Evolutionary conservation across 2,888 invertebrate genomes (phyloP).

Genomic region (Piscicola geometra): DNA sequence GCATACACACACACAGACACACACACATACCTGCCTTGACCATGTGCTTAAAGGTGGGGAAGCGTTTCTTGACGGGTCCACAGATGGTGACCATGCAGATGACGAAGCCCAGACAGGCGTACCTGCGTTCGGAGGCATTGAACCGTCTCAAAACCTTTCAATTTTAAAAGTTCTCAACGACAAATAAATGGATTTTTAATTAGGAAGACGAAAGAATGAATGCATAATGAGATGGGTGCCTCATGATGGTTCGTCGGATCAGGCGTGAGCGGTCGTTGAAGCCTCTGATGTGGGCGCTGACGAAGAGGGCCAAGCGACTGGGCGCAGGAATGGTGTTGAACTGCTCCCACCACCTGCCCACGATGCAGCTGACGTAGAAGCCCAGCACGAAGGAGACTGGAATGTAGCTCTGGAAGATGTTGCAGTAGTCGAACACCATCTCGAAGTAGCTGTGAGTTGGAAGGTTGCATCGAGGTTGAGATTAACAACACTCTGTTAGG

Average conservation of each 20-base stretch:
- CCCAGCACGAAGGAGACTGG: conserved; percentile 90
- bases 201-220: too few relatives aligned
- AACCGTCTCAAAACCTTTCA: too few relatives aligned
- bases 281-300: conserved; percentile 28
- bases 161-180: too few relatives aligned
- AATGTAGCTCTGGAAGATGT: conserved; percentile 77
- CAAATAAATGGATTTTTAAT: too few relatives aligned
- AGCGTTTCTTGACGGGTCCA: conserved; percentile 3
- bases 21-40: conserved; percentile 53
- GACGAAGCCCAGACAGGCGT: background rate
- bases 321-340: conserved; percentile 57
- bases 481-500: background rate
- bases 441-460: conserved; percentile 65
- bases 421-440: conserved; percentile 76
- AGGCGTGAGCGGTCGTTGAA: conserved; percentile 63
- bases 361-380: conserved; percentile 86
- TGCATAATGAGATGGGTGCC: background rate
- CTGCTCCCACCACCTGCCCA: conserved; percentile 87
- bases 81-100: background rate
- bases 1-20: background rate
- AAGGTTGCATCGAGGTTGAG: background rate
- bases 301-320: conserved; percentile 23
- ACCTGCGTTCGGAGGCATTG: too few relatives aligned
- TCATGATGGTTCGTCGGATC: conserved; percentile 53
- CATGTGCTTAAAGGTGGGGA: conserved; percentile 42